These are phyloP conservation scores for Trimorus sp. DNA, from an alignment of 2,888 invertebrate genomes.

Conservation along the genomic window DNA sequence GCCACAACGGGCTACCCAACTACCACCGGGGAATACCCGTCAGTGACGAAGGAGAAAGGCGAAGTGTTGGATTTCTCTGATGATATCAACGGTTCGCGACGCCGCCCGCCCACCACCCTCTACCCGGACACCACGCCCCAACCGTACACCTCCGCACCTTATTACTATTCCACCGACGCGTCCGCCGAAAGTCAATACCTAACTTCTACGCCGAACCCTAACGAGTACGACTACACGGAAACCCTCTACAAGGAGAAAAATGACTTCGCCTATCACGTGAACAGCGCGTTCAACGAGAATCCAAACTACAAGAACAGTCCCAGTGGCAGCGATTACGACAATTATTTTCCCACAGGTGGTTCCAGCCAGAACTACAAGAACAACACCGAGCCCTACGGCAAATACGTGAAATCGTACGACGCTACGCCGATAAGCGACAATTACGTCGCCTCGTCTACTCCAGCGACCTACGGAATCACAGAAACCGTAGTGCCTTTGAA, in stretches of 20 bases:
- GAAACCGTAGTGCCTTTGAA: constrained; percentile 59
- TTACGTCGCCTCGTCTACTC: constrained; percentile 76
- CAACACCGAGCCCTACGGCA: constrained; percentile 82
- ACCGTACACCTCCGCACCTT: constrained; percentile 66
- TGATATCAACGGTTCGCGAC: constrained; percentile 81
- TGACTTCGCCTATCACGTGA: constrained; percentile 82
- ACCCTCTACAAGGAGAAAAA: constrained; percentile 55
- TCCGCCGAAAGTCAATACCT: constrained; percentile 54
- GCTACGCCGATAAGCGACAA: constrained; percentile 80
- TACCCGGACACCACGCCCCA: constrained; percentile 71
- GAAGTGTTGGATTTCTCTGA: constrained; percentile 91
- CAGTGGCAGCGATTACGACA: constrained; percentile 71
- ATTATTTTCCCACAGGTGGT: constrained; percentile 77
- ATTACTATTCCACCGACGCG: constrained; percentile 69
- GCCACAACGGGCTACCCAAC: constrained; percentile 74
- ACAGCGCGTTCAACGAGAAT: constrained; percentile 79
- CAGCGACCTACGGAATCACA: constrained; percentile 73
- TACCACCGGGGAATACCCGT: constrained; percentile 83
- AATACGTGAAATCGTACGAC: constrained; percentile 82
- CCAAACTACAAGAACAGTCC: constrained; percentile 67
- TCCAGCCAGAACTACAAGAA: constrained; percentile 81
- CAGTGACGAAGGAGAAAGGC: constrained; percentile 86
- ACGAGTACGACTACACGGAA: constrained; percentile 54
- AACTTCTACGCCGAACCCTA: constrained; percentile 64
- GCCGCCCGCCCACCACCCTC: constrained; percentile 74